Conservation (phyloP, 2,888 invertebrate genomes). For the Minunthozetes semirufus region DNA sequence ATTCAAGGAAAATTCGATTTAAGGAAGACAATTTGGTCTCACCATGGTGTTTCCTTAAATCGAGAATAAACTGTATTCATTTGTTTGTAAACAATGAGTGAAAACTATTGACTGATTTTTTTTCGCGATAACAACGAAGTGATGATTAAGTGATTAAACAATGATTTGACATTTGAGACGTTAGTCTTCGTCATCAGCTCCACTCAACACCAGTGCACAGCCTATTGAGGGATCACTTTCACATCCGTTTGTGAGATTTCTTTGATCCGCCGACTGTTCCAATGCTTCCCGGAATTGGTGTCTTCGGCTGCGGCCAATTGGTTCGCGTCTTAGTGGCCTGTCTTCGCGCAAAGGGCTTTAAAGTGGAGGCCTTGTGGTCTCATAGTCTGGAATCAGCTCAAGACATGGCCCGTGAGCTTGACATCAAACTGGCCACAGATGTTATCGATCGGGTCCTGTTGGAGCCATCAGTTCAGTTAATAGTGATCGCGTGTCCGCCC, state of each 20-base stretch:
- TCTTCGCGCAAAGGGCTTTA: slow-evolving; percentile 81
- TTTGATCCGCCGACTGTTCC: slow-evolving; percentile 19
- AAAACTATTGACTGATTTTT: neutral
- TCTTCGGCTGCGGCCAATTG: slow-evolving; percentile 82
- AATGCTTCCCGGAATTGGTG: slow-evolving; percentile 88
- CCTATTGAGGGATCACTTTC: neutral
- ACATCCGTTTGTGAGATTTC: neutral
- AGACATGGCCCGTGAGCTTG: slow-evolving; percentile 66
- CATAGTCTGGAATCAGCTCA: slow-evolving; percentile 67
- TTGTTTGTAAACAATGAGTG: neutral
- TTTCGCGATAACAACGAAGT: neutral
- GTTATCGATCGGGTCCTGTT: slow-evolving; percentile 84
- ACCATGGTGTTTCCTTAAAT: too few species aligned
- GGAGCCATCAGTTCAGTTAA: slow-evolving; percentile 84
- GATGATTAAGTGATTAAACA: neutral
- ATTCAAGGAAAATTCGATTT: too few species aligned
- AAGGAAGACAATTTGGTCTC: too few species aligned
- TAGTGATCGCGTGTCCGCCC: slow-evolving; percentile 88
- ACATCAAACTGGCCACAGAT: slow-evolving; percentile 53
- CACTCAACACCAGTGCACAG: neutral
- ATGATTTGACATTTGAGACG: neutral
- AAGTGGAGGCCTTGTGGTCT: slow-evolving; percentile 91
- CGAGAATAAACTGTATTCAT: too few species aligned
- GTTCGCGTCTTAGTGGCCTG: slow-evolving; percentile 81
- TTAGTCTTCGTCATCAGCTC: neutral